Base-by-base conservation (phyloP, 1,140 invertebrate species). In the Ceratosolen fusciceps region DNA sequence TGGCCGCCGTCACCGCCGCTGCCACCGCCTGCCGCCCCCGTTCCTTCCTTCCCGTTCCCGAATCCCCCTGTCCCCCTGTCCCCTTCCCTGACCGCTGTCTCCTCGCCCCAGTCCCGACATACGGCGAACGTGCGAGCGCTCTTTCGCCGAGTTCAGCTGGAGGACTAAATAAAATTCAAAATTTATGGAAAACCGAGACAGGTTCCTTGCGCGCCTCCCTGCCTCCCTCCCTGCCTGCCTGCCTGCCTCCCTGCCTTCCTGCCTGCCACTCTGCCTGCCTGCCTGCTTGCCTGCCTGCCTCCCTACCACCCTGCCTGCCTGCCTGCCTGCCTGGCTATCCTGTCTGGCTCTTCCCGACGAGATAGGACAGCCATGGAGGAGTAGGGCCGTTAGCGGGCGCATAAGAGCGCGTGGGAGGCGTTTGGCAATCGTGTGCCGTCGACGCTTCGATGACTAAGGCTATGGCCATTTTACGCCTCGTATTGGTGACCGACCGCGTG, bases 151-250 rank as follows among this genome's bases (percentile, higher is more conserved):
- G 72, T 37, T 68, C 75, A 39, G 39, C 74, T n/a, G 80, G 79
- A 82, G 83, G 76, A 84, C 83, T 83, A 83, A 88, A 88, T 89
- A 88, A 89, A 88, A 87, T 85, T 81, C 78, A 85, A 83, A 87
- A 88, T 88, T 89, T 89, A 89, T 89, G 87, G 85, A 88, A 89
- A 89, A 83, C 80, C 80, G 80, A 82, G 76, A 79, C 72, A 80
- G 80, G 82, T 77, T 80, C 81, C 26, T 31, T 34, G 74, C 68
- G 79, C 67, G 29, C 58, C 68, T 71, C 71, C 71, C 58, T 56
- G 79, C 24, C 26, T 60, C 12, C 39, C 39, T 43, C 5, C 39
- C 39, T 43, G 52, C 52, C 52, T 24, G 16, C 52, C 52, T 54
- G 14, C 52, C n/a, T 24, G 14, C 4, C 3, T 24, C 4, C 52